Evolutionary conservation across 1,140 invertebrate species (phyloP).

Genomic region (Orius insidiosus): DNA sequence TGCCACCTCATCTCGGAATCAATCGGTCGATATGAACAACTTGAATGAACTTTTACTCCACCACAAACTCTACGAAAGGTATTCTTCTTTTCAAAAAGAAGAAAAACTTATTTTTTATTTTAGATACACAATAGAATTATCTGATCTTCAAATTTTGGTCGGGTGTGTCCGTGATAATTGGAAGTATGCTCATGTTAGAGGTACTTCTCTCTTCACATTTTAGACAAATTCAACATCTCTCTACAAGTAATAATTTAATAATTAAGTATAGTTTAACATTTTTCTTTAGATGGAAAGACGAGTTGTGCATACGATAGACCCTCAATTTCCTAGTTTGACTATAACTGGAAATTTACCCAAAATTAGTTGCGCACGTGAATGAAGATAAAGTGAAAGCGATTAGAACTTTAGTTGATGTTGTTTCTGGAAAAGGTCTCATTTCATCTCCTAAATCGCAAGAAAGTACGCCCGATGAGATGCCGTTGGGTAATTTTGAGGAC

Average conservation of each 20-base stretch:
- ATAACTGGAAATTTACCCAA: slow-evolving; percentile 69
- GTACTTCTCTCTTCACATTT: slow-evolving; percentile 65
- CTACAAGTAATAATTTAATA: slow-evolving; percentile 40
- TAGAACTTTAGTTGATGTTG: slow-evolving; percentile 28
- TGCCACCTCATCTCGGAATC: slow-evolving; percentile 14
- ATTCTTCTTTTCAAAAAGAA: slow-evolving; percentile 5
- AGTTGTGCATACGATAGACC: slow-evolving; percentile 64
- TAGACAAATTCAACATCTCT: slow-evolving; percentile 82
- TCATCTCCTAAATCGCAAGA: slow-evolving; percentile 26
- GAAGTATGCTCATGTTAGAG: slow-evolving; percentile 67
- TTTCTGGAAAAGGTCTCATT: slow-evolving; percentile 28
- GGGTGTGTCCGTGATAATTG: slow-evolving; percentile 77
- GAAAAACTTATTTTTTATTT: slow-evolving; percentile 1
- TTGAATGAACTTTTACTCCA: slow-evolving; percentile 48
- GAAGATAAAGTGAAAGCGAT: slow-evolving; percentile 65
- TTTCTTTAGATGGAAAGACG: slow-evolving; percentile 47
- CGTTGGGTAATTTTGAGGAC: slow-evolving; percentile 13
- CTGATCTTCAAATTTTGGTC: slow-evolving; percentile 74
- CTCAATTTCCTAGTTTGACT: slow-evolving; percentile 65
- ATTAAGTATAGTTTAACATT: background rate
- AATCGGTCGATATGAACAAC: slow-evolving; percentile 21
- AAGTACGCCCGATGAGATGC: slow-evolving; percentile 8
- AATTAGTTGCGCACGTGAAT: slow-evolving; percentile 75
- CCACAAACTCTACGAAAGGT: slow-evolving; percentile 57
- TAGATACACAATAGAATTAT: slow-evolving; percentile 64